Base-by-base conservation (phyloP, 2,113 vertebrate genomes). In the Opisthocomus hoazin region DNA sequence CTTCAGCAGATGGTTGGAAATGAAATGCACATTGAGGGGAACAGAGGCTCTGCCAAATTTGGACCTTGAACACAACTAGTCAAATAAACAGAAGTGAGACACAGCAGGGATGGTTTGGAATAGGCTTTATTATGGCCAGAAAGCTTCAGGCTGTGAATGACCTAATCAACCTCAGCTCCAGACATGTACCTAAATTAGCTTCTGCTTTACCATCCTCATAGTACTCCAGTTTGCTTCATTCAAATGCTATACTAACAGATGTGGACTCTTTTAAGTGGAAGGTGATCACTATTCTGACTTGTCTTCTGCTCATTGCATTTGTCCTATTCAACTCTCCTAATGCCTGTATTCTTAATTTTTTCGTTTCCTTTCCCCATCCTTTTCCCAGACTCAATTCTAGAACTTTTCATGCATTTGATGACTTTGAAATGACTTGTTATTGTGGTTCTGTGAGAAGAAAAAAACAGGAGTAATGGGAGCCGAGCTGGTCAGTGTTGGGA, bases 1-100 rank as follows among this genome's bases (percentile, higher is more conserved):
- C 66, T 93, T 93, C 51, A 96, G 92, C 95, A 97, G 88, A 96
- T 97, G 97, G 81, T 92, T 97, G 83, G 77, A 96, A 97, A 96
- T 95, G 74, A 97, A 93, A 71, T 75, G 80, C 50, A 68, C 84
- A 64, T 90, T 93, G 74, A 69, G 77, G 79, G 78, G 53, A 74
- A 77, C 32, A 64, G 63, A 77, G 91, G 26, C 41, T 85, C 82
- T 96, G 96, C 96, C 91, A 95, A 75, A 96, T 82, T 80, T 94
- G 58, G 86, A 68, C 80, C 56, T 68, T 57, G 71, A 91, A 69
- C 89, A 94, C 78, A 96, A n/a, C 83, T 89, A 69, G 83, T 89
- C 88, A 91, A 87, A 96, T 84, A 94, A 95, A 92, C 84, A 93
- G 85, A 97, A 97, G 93, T 71, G 89, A 95, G 57, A 37, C 57